A percentile compares a stretch with the other conserved stretches of the same genome.
phyloP scores from a whole-genome alignment of 2,888 invertebrate genomes.

The Dryadula phaetusa region DNA sequence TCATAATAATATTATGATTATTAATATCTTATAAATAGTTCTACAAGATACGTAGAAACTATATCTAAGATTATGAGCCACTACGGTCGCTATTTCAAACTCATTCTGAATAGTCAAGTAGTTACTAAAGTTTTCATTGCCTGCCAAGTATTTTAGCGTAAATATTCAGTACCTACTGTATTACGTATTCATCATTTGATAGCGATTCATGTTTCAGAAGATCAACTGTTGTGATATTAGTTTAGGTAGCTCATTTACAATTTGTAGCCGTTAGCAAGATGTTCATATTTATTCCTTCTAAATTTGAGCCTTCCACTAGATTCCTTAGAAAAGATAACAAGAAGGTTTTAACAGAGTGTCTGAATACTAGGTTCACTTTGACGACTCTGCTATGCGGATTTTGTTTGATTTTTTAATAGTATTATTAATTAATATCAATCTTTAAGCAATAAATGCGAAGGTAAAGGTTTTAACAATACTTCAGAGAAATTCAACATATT shows the following conservation, averaged over 20 bases:
- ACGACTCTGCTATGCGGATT: no score
- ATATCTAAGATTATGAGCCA: slow-evolving; percentile 24
- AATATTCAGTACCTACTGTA: slow-evolving; percentile 34
- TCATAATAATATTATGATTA: background rate
- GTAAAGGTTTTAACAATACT: no score
- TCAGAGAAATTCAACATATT: no score
- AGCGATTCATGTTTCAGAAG: slow-evolving; percentile 19
- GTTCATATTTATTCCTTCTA: background rate
- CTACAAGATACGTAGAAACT: background rate
- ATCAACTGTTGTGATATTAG: slow-evolving; percentile 8
- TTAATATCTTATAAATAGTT: background rate
- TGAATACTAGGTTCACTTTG: no score
- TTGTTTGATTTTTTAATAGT: no score
- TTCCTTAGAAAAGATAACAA: no score
- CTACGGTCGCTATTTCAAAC: slow-evolving; percentile 54
- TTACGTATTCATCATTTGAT: slow-evolving; percentile 28
- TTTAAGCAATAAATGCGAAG: no score
- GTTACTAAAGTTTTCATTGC: slow-evolving; percentile 58
- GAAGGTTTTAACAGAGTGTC: no score
- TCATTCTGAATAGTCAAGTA: slow-evolving; percentile 55
- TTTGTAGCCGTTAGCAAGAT: background rate
- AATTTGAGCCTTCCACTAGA: background rate
- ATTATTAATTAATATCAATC: no score
- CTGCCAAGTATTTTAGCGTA: slow-evolving; percentile 41
- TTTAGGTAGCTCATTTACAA: slow-evolving; percentile 3